These are phyloP conservation scores for Clanis bilineata DNA, from an alignment of 2,888 invertebrate species.

Conservation along the genomic window DNA sequence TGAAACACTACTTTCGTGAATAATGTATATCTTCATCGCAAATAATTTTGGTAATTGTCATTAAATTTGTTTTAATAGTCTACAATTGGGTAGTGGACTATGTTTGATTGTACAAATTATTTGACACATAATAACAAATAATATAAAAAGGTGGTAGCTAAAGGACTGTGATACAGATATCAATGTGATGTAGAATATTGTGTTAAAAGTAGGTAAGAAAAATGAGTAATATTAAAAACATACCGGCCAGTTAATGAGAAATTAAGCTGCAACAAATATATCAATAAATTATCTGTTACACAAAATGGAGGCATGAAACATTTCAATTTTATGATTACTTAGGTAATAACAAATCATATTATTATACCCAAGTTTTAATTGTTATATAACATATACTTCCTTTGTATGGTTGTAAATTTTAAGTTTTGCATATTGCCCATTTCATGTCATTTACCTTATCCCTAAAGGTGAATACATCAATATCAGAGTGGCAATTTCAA, in stretches of 20 bases:
- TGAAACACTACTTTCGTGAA: too few relatives aligned
- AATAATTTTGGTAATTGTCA: too few relatives aligned
- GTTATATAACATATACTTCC: background rate
- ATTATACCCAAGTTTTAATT: background rate
- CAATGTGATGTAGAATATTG: conserved; percentile 1
- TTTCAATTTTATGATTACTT: background rate
- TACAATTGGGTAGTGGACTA: too few relatives aligned
- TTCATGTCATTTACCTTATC: background rate
- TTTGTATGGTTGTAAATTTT: background rate
- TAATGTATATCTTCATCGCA: too few relatives aligned
- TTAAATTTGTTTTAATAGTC: too few relatives aligned
- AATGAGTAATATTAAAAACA: conserved; percentile 8
- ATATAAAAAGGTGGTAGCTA: background rate
- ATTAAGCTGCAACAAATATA: conserved; percentile 12
- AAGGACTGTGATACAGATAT: conserved; percentile 4
- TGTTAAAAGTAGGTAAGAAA: background rate
- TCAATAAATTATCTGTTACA: background rate
- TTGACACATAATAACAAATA: background rate
- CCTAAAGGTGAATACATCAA: background rate
- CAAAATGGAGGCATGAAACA: conserved; percentile 1
- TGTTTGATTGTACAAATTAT: background rate
- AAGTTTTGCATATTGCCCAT: background rate
- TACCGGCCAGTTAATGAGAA: conserved; percentile 14
- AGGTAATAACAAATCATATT: background rate
- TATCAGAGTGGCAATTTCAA: background rate